Evolutionary conservation across 2,113 vertebrate genomes (phyloP), one percentile per base, ranked within the genome.

Genomic region (Campylomormyrus tamandua): DNA sequence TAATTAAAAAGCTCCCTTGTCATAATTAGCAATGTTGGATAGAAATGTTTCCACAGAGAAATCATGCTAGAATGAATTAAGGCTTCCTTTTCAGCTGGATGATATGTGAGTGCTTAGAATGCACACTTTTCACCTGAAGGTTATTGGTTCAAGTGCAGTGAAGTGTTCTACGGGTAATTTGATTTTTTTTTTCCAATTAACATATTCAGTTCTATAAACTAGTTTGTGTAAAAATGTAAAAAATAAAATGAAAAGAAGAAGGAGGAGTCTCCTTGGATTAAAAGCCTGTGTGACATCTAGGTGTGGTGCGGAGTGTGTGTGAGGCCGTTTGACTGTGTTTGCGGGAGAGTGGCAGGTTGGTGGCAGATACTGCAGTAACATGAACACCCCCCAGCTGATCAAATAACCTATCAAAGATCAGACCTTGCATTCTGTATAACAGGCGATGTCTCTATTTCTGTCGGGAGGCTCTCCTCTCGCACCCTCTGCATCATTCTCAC

Each of bases 321-420:
- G 80, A 84, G 80, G 17, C 80, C 42, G 8, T 88, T 77, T 52
- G 24, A 88, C 66, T 90, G 88, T 89, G 89, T 89, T 77, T n/a
- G 62, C 15, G 11, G 10, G 90, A 87, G 91, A 90, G 62, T 88
- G 90, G 89, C 91, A 92, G 92, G 93, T 90, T 91, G 91, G 90
- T 91, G 92, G 90, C 90, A 93, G 95, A 95, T 94, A 93, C 95
- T 94, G 94, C 50, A 89, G 95, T 95, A 95, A 95, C 91, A 87
- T 88, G 94, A 96, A 90, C 92, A 90, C 48, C 62, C 62, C 92
- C 92, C 91, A 89, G 91, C 49, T 93, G 95, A 96, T 96, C 95
- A 93, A 93, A 93, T 96, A 94, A 95, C 95, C 95, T 96, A 95
- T 96, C 95, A 95, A 94, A 96, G 95, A 96, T 96, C 94, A 95